Percentiles rank a stretch among this genome's conserved stretches.
phyloP scores from a whole-genome alignment of 1,140 invertebrate genomes.

The Hestina assimilis region DNA sequence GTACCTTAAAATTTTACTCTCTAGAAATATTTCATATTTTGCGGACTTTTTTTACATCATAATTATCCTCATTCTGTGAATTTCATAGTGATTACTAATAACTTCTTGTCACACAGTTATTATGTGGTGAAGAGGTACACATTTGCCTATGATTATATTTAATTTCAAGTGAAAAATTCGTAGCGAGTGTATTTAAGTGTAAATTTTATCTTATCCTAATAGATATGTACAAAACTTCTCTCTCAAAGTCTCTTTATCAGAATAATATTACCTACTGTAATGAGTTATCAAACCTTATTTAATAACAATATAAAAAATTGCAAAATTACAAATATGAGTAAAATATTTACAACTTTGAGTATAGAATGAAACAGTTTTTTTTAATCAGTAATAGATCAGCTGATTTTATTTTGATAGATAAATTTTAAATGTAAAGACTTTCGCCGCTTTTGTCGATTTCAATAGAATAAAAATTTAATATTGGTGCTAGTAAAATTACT shows the following conservation, averaged over 20 bases:
- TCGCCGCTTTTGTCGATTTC: background rate
- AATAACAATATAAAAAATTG: slow-evolving; percentile 67
- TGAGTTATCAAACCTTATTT: slow-evolving; percentile 67
- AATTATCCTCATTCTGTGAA: too few species aligned
- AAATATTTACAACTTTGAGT: slow-evolving; percentile 75
- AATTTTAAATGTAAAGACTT: background rate
- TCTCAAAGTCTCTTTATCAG: slow-evolving; percentile 72
- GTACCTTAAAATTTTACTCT: too few species aligned
- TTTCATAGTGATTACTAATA: too few species aligned
- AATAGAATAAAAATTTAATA: slow-evolving; percentile 16
- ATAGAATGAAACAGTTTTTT: slow-evolving; percentile 34
- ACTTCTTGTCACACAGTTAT: too few species aligned
- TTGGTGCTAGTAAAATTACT: slow-evolving; percentile 25
- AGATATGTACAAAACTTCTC: slow-evolving; percentile 76
- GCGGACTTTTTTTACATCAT: too few species aligned
- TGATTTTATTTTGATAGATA: too few species aligned
- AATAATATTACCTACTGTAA: slow-evolving; percentile 61
- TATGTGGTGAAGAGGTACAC: too few species aligned
- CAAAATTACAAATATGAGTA: slow-evolving; percentile 71
- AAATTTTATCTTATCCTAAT: slow-evolving; percentile 66
- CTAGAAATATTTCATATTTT: too few species aligned
- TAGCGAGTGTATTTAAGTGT: slow-evolving; percentile 4
- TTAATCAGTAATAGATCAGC: background rate
- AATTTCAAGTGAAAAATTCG: background rate
- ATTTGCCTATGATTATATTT: background rate